Evolutionary conservation across 2,797 vertebrate species (phyloP).

Genomic region (Enteromius afrohamiltoni): DNA sequence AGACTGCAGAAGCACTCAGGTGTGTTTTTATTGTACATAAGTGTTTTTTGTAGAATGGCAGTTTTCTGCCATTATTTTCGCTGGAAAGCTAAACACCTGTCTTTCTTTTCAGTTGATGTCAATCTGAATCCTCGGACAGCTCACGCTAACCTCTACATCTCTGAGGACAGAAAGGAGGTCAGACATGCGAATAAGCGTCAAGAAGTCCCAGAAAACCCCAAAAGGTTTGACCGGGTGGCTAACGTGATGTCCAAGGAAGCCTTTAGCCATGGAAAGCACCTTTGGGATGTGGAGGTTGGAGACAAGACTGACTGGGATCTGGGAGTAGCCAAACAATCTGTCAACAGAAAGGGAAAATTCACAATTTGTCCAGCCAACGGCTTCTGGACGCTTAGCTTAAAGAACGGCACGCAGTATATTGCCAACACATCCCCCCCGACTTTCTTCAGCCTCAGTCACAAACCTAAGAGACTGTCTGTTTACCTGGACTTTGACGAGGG

Average conservation of each 20-base stretch:
- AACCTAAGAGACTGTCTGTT: slow-evolving; percentile 71
- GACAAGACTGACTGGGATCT: slow-evolving; percentile 80
- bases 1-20: slow-evolving; percentile 78
- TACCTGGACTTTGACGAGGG: slow-evolving; percentile 77
- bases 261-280: slow-evolving; percentile 75
- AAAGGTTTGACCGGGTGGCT: slow-evolving; percentile 79
- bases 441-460: slow-evolving; percentile 66
- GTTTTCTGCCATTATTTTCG: neutral
- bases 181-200: slow-evolving; percentile 71
- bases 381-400: slow-evolving; percentile 80
- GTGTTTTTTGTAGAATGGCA: neutral
- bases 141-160: slow-evolving; percentile 79
- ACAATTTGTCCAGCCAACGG: slow-evolving; percentile 78
- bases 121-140: slow-evolving; percentile 82
- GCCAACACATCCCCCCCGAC: slow-evolving; percentile 72
- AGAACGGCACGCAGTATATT: slow-evolving; percentile 70
- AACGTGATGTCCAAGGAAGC: slow-evolving; percentile 80
- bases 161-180: slow-evolving; percentile 80
- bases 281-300: slow-evolving; percentile 84
- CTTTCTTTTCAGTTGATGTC: slow-evolving; percentile 71
- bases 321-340: slow-evolving; percentile 75
- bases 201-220: slow-evolving; percentile 76
- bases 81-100: neutral
- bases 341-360: slow-evolving; percentile 82
- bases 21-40: slow-evolving; percentile 57